phyloP scores from a whole-genome alignment of 2,888 invertebrate species.

The Caenorhabditis drosophilae region DNA sequence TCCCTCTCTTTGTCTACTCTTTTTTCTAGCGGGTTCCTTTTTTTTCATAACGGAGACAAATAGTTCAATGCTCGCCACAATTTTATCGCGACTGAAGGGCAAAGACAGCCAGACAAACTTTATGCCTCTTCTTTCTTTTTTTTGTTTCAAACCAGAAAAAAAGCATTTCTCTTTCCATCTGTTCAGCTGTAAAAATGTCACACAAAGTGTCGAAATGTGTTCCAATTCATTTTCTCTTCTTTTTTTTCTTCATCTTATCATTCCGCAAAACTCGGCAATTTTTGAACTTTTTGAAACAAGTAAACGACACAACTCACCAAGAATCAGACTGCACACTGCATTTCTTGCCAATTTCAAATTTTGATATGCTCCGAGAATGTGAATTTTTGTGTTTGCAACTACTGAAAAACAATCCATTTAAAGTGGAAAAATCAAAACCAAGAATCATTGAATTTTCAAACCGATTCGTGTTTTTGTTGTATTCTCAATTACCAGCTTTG shows the following conservation, averaged over 20 bases:
- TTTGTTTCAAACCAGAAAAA: neutral
- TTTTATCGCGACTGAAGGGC: too few relatives aligned
- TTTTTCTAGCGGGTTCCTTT: too few relatives aligned
- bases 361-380: conserved; percentile 94
- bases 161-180: conserved; percentile 3
- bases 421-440: neutral
- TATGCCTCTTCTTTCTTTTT: too few relatives aligned
- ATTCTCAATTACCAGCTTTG: conserved; percentile 98
- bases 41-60: too few relatives aligned
- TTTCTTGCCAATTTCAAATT: conserved; percentile 92
- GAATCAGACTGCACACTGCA: conserved; percentile 91
- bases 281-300: too few relatives aligned
- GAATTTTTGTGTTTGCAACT: conserved; percentile 92
- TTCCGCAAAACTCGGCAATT: neutral
- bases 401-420: conserved; percentile 72
- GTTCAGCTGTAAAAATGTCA: conserved; percentile 9
- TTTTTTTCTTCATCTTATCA: neutral
- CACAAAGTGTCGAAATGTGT: neutral
- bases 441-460: conserved; percentile 4
- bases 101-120: too few relatives aligned
- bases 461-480: conserved; percentile 92
- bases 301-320: conserved; percentile 75
- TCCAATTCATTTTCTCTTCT: neutral
- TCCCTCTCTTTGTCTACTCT: too few relatives aligned
- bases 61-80: too few relatives aligned